Evolutionary conservation across 2,113 vertebrate species (phyloP), one percentile per base, ranked within the genome.

Genomic region (Catharus minimus): DNA sequence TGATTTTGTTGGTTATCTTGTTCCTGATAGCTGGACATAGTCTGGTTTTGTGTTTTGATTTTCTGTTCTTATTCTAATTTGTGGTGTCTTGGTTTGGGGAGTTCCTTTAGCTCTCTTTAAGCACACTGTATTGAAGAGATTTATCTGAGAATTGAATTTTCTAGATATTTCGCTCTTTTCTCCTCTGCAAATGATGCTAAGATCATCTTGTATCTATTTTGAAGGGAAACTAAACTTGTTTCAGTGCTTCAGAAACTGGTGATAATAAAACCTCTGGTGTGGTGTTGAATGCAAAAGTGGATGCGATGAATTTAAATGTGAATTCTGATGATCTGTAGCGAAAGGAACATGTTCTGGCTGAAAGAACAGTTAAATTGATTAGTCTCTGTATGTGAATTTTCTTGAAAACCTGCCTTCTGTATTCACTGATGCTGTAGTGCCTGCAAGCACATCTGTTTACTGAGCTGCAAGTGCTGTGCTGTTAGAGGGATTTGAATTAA

Each of bases 311-410:
- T 88, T 90, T 78, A 26, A 36, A 6, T 72, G 50, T 79, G 69
- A 74, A 61, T 94, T 81, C 58, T 76, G 73, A 67, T 2, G 2
- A 57, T 68, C 43, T 86, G 24, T 44, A 75, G 66, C 67, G 58
- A 84, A 83, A 68, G 38, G n/a, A 82, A 43, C n/a, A 24, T 11
- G 69, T 93, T 82, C 81, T 94, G 62, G 58, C 43, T 89, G 80
- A 86, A 76, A 85, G 75, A 86, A 81, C 46, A 73, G 81, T 64
- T 73, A 90, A 82, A 84, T 65, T 84, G 69, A 89, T 93, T 93
- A 75, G 77, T 84, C 26, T 53, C 44, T 94, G 27, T 36, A 16
- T 58, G 50, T 75, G 86, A 41, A 87, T 95, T 93, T 94, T 89
- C 57, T 38, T 28, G 26, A 88, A 69, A 87, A 84, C 21, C 18